Evolutionary conservation across 2,888 invertebrate genomes (phyloP).

Genomic region (Tachystola acroxantha): DNA sequence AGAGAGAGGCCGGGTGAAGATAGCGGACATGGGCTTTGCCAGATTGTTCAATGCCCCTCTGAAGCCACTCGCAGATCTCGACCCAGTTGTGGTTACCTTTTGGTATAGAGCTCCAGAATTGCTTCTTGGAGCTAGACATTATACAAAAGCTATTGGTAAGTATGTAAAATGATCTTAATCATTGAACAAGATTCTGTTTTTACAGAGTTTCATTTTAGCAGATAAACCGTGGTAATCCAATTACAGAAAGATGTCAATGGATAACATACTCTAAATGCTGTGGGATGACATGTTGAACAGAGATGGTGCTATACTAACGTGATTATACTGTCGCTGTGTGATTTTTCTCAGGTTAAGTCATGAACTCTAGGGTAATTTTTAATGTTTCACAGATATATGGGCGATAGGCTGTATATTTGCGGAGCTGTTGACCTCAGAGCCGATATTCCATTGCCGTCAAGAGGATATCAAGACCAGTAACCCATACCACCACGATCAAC

Average conservation of each 20-base stretch:
- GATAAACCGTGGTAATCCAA: too few species aligned
- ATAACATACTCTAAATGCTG: too few species aligned
- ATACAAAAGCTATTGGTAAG: constrained; percentile 97
- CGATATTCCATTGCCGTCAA: constrained; percentile 99
- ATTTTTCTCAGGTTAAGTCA: too few species aligned
- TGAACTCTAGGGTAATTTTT: too few species aligned
- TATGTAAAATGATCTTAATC: background rate
- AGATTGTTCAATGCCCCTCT: constrained; percentile 97
- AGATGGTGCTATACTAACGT: too few species aligned
- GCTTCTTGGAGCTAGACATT: constrained; percentile 95
- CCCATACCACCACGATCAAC: constrained; percentile 99
- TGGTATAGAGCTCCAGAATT: constrained; percentile 99
- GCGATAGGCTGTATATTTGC: constrained; percentile 99
- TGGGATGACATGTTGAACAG: too few species aligned
- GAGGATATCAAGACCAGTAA: constrained; percentile 99
- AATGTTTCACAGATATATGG: constrained; percentile 93
- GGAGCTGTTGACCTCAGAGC: constrained; percentile 98
- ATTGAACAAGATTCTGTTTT: background rate
- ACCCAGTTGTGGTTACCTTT: constrained; percentile 99
- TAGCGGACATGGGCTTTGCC: constrained; percentile 99
- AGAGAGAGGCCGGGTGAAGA: constrained; percentile 97
- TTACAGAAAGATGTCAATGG: too few species aligned
- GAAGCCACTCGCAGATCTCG: constrained; percentile 97
- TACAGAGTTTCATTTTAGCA: too few species aligned
- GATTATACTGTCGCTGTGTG: too few species aligned